Conservation (phyloP, 2,888 invertebrate genomes). For the Polyommatus iphigenia region DNA sequence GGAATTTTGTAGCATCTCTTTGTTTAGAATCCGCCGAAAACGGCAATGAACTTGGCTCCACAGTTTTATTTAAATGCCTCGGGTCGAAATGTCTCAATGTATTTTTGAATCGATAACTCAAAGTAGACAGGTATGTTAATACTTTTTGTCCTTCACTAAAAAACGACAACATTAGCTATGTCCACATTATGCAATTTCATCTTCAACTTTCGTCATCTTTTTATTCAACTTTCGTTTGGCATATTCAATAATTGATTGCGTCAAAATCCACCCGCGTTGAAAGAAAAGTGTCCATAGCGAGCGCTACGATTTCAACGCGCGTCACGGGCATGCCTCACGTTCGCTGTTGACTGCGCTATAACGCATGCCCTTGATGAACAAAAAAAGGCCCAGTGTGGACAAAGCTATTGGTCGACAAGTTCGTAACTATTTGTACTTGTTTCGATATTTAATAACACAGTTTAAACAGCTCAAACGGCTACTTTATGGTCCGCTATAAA, state of each 20-base stretch:
- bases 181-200: too few relatives aligned
- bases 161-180: not conserved
- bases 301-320: too few relatives aligned
- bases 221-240: too few relatives aligned
- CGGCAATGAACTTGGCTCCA: not conserved
- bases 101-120: conserved; percentile 3
- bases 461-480: not conserved
- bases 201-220: too few relatives aligned
- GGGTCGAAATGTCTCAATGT: not conserved
- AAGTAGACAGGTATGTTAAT: not conserved
- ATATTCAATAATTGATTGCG: too few relatives aligned
- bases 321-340: too few relatives aligned
- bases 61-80: not conserved
- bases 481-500: not conserved
- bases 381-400: too few relatives aligned
- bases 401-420: conserved; percentile 1
- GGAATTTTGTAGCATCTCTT: not conserved
- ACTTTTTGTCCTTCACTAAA: conserved; percentile 14
- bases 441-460: not conserved
- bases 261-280: too few relatives aligned
- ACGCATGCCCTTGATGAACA: too few relatives aligned
- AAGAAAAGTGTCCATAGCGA: too few relatives aligned
- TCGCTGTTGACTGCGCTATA: too few relatives aligned
- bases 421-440: not conserved
- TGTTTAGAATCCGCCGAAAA: not conserved